phyloP scores from a whole-genome alignment of 2,888 invertebrate species.

The Onchidella celtica region DNA sequence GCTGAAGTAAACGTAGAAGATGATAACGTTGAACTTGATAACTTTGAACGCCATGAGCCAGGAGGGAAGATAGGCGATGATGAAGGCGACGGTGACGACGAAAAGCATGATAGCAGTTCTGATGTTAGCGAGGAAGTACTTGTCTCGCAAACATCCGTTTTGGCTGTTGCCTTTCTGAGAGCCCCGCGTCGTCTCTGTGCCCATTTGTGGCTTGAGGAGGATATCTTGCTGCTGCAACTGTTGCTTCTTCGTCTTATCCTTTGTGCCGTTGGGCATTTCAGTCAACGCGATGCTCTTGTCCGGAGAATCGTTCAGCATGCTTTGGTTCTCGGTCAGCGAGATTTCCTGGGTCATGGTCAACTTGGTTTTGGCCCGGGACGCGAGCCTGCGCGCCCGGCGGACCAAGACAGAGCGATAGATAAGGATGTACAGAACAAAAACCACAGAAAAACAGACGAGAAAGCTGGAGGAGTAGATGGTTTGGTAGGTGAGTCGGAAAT shows the following conservation, averaged over 20 bases:
- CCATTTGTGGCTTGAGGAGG: not conserved
- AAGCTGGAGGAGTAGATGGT: conserved; percentile 73
- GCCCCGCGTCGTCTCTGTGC: not conserved
- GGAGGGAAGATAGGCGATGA: conserved; percentile 78
- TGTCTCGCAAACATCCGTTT: conserved; percentile 61
- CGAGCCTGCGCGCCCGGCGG: conserved; percentile 58
- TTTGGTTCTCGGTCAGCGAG: conserved; percentile 60
- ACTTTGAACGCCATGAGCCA: conserved; percentile 74
- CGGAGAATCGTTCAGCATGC: conserved; percentile 64
- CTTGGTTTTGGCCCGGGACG: conserved; percentile 51
- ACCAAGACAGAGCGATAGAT: conserved; percentile 68
- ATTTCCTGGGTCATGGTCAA: conserved; percentile 50
- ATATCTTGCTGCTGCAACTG: conserved; percentile 1
- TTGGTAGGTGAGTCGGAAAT: conserved; percentile 65
- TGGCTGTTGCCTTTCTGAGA: conserved; percentile 1
- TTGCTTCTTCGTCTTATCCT: not conserved
- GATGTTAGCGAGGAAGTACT: conserved; percentile 73
- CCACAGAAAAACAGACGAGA: conserved; percentile 72
- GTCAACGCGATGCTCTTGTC: conserved; percentile 48
- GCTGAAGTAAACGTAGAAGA: conserved; percentile 79
- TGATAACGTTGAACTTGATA: conserved; percentile 67
- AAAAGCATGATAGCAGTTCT: conserved; percentile 79
- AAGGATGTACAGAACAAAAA: conserved; percentile 74
- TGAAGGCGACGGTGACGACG: conserved; percentile 78
- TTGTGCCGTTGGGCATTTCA: conserved; percentile 37